Conservation (phyloP, 64 coral and sea anemone genomes). For the Stichodactyla mertensii region DNA sequence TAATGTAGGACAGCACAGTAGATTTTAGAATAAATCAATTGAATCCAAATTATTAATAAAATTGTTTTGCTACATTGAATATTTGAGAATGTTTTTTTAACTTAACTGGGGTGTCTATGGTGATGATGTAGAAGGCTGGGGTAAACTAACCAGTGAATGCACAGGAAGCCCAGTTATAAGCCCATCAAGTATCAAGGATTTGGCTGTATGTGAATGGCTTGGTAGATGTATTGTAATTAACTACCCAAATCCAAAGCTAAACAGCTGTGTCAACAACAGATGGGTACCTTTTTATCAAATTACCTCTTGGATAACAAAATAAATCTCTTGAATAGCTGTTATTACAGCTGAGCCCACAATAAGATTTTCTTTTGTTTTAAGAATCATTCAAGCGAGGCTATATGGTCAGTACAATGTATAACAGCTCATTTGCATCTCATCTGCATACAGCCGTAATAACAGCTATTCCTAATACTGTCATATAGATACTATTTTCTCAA, state of each 20-base stretch:
- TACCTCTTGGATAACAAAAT: background rate
- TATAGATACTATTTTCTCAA: no score
- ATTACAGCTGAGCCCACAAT: no score
- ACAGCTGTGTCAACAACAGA: conserved; percentile 14
- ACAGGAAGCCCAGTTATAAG: no score
- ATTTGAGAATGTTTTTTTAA: no score
- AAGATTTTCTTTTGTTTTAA: no score
- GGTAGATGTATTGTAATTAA: background rate
- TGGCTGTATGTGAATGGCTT: background rate
- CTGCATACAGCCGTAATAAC: no score
- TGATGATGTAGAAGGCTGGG: background rate
- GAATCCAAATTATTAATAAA: conserved; percentile 9
- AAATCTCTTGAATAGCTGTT: background rate
- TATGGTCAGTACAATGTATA: no score
- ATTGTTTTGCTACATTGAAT: background rate
- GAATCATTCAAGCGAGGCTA: no score
- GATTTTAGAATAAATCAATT: background rate
- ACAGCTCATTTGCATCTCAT: no score
- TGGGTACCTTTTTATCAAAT: background rate
- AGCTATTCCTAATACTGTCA: background rate
- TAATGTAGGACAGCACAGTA: background rate
- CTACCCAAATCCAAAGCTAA: background rate
- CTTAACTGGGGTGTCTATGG: background rate
- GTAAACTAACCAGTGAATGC: background rate
- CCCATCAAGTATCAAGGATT: background rate